Base-by-base conservation (phyloP, 2,888 invertebrate species). In the Eumacrocentrus americanus region DNA sequence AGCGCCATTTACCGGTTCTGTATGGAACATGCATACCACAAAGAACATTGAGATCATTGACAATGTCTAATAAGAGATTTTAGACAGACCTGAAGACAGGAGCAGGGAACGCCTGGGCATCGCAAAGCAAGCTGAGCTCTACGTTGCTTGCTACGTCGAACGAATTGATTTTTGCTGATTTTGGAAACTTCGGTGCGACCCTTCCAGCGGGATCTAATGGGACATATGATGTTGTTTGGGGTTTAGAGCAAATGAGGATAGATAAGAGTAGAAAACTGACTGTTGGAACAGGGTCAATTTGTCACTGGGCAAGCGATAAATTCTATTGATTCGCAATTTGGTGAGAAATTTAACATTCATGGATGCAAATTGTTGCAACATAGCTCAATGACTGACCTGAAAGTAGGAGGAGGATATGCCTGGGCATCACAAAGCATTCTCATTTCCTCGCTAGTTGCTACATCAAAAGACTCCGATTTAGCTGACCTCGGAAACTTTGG, bases 131-230 rank as follows among this genome's bases (percentile, higher is more conserved):
- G 54, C 76, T 75, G 54, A 73, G 59, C 60, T 83, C 82, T 64
- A 79, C 71, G 66, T 78, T 81, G 55, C 51, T 62, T n/a, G 63
- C 68, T 61, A 73, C 64, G 60, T 76, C 74, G 54, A 76, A 76
- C 40, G 75, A 75, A 61, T 74, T 70, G 22, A 75, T 75, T 75
- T 87, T 86, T 70, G 87, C 84, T 42, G 75, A 75, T 65, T 77
- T 80, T 48, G 80, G 79, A 59, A 81, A 77, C 69, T 78, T 81
- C 29, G 81, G 81, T n/a, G 78, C 72, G 35, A 80, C 75, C 34
- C 74, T 72, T 66, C 81, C 80, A 48, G 81, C 76, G 12, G 81
- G 81, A 67, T 80, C 77, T 77, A 83, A 52, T 56, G 18, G 56
- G n/a, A n/a, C n/a, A 55, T 38, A 29, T 35, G 51, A 55, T n/a